Conservation (phyloP, 2,113 vertebrate species). For the Atherinomorus stipes region DNA sequence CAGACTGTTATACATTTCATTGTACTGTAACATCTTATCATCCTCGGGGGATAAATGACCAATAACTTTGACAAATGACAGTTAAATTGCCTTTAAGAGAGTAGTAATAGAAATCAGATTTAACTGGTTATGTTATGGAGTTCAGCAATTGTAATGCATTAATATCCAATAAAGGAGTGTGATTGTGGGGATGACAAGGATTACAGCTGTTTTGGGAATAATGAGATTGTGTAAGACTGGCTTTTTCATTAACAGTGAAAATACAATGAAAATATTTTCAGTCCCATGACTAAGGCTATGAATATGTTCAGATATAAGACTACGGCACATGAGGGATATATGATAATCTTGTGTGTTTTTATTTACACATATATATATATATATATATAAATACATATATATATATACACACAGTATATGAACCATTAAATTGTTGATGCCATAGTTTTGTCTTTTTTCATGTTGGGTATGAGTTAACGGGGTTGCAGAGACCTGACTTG, state of each 20-base stretch:
- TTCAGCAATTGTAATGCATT: slow-evolving; percentile 74
- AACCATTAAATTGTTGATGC: slow-evolving; percentile 46
- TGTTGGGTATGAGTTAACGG: slow-evolving; percentile 12
- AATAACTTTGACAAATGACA: slow-evolving; percentile 78
- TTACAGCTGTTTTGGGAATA: slow-evolving; percentile 46
- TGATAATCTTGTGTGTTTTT: slow-evolving; percentile 41
- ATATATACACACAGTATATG: too few species aligned
- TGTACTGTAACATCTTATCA: slow-evolving; percentile 60
- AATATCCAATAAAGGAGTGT: slow-evolving; percentile 65
- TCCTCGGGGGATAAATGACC: slow-evolving; percentile 70
- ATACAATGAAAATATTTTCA: slow-evolving; percentile 38
- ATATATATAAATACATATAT: too few species aligned
- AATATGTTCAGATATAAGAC: not conserved
- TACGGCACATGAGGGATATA: not conserved
- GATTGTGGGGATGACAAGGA: slow-evolving; percentile 43
- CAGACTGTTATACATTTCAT: slow-evolving; percentile 57
- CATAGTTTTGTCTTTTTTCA: not conserved
- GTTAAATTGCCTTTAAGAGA: slow-evolving; percentile 73
- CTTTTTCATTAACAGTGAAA: slow-evolving; percentile 23
- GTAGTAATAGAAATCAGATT: slow-evolving; percentile 71
- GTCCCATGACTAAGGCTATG: not conserved
- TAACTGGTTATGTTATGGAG: slow-evolving; percentile 63
- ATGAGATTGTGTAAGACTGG: slow-evolving; percentile 52
- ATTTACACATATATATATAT: too few species aligned
- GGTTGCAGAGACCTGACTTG: not conserved